Evolutionary conservation across 92 coral and sea anemone species (phyloP), one percentile per base, ranked within the genome.

Genomic region (Paragorgia papillata): DNA sequence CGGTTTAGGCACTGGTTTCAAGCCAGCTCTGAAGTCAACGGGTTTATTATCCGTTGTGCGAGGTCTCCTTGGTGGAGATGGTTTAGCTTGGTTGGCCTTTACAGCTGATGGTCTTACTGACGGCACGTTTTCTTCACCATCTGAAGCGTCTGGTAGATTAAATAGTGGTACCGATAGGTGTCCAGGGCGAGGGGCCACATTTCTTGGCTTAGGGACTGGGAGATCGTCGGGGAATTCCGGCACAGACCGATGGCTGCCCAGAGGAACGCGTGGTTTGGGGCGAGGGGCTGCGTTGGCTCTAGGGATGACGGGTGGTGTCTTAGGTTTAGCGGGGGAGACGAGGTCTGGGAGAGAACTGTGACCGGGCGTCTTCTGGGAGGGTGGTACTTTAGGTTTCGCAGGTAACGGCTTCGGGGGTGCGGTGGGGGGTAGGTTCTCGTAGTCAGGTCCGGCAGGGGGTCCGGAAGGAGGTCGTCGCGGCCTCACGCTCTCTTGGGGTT

Each of bases 1-100:
- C 0, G 78, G 78, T 71, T 71, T 71, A 33, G 78, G 50, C 8
- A 71, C 78, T 3, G 78, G 78, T 34, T 71, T 71, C 44, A 71
- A 58, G 50, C 64, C 78, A 33, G 78, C 78, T 35, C 78, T 31
- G 58, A 71, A 71, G 78, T 71, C 78, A 24, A 71, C 78, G 20
- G 62, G 78, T 49, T 33, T 53, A 2, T 55, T 44, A 10, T 54
- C 64, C 17, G 34, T 20, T 53, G 53, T 64, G 19, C 26, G 33
- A 17, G 78, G 20, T 37, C 30, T 20, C 2, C 19, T 53, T 30
- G 62, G 24, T 1, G 78, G 78, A 4, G 64, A 28, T 3, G 78
- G 57, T 19, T 44, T 57, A 20, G 46, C 32, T 7, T 71, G 62
- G 30, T 17, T 71, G 17, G 78, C 78, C 41, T 71, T 71, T 1